Conservation (phyloP, 1,140 invertebrate genomes). For the Ceratina calcarata region DNA sequence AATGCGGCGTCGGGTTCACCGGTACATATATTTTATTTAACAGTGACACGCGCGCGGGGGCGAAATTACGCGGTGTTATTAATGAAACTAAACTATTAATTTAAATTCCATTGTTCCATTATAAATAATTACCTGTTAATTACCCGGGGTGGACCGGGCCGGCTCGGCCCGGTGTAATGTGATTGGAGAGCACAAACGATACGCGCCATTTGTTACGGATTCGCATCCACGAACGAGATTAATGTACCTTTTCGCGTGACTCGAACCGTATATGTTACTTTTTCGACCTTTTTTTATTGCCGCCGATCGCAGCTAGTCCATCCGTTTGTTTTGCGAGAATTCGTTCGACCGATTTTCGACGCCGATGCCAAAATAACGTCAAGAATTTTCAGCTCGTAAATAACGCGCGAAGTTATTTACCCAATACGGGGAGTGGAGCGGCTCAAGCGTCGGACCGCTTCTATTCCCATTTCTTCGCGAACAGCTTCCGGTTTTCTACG, state of each 20-base stretch:
- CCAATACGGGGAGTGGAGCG: too few relatives aligned
- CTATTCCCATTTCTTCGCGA: too few relatives aligned
- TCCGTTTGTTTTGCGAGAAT: neutral
- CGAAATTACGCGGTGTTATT: conserved; percentile 78
- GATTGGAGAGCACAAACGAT: conserved; percentile 62
- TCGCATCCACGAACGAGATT: conserved; percentile 29
- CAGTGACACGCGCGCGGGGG: conserved; percentile 68
- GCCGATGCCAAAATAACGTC: too few relatives aligned
- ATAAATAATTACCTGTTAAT: conserved; percentile 81
- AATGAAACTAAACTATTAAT: conserved; percentile 81
- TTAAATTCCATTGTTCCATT: conserved; percentile 80
- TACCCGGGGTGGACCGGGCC: conserved; percentile 61
- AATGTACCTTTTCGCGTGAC: conserved; percentile 37
- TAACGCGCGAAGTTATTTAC: too few relatives aligned
- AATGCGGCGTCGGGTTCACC: conserved; percentile 73
- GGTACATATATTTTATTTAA: conserved; percentile 80
- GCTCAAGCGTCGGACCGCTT: too few relatives aligned
- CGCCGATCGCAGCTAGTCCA: neutral
- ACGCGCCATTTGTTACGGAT: conserved; percentile 48
- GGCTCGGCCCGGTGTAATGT: conserved; percentile 54
- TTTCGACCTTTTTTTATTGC: neutral
- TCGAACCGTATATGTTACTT: conserved; percentile 30
- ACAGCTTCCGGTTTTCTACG: too few relatives aligned
- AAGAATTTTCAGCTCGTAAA: too few relatives aligned
- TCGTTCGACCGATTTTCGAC: neutral